These are phyloP conservation scores for Cephalopachus bancanus DNA, from an alignment of 2,797 vertebrate species.

Conservation along the genomic window DNA sequence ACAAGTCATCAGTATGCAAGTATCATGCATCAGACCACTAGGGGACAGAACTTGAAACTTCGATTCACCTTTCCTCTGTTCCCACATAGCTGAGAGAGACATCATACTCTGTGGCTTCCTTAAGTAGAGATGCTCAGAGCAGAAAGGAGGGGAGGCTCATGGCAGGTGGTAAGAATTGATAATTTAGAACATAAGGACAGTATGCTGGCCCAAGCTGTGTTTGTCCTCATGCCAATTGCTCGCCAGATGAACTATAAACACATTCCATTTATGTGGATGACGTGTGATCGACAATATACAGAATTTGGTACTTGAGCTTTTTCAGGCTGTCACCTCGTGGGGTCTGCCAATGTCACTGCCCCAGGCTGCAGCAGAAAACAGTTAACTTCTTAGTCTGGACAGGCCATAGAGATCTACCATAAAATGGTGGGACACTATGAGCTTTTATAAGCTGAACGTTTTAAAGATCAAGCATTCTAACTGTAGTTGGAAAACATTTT, in stretches of 20 bases:
- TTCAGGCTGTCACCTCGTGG: constrained; percentile 53
- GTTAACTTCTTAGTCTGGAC: constrained; percentile 42
- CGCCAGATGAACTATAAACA: constrained; percentile 80
- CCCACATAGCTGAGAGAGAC: neutral
- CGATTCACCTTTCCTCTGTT: neutral
- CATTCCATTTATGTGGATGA: constrained; percentile 64
- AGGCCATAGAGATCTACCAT: neutral
- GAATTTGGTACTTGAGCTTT: constrained; percentile 56
- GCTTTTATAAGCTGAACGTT: neutral
- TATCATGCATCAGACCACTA: neutral
- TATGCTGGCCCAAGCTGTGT: constrained; percentile 75
- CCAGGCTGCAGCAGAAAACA: constrained; percentile 3
- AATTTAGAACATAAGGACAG: constrained; percentile 75
- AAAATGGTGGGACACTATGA: neutral
- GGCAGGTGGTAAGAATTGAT: constrained; percentile 68
- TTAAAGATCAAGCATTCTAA: constrained; percentile 47
- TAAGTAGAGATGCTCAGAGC: constrained; percentile 27
- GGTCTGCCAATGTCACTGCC: constrained; percentile 32
- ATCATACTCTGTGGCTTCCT: neutral
- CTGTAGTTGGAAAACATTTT: neutral
- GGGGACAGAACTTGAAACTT: neutral
- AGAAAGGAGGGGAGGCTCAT: neutral
- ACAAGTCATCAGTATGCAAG: neutral
- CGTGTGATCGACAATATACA: constrained; percentile 56
- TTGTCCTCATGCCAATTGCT: constrained; percentile 70